Percentiles rank a stretch among this genome's conserved stretches.
Conservation (phyloP, 2,888 invertebrate genomes). For the Thymelicus lineola region DNA sequence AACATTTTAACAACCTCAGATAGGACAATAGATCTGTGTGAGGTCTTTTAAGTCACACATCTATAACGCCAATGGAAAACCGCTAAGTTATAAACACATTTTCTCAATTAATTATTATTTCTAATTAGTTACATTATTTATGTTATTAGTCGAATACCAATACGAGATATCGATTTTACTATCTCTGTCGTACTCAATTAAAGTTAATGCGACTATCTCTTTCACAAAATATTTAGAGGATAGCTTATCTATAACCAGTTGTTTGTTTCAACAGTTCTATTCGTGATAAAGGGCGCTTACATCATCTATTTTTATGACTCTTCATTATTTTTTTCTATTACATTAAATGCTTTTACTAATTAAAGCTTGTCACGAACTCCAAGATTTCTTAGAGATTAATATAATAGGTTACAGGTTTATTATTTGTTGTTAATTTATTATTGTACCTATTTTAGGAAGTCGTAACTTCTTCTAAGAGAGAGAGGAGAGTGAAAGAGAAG, state of each 20-base stretch:
- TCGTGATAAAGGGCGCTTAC: conserved; percentile 41
- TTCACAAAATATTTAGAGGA: conserved; percentile 40
- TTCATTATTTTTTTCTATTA: conserved; percentile 16
- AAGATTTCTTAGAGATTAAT: conserved; percentile 12
- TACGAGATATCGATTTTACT: conserved; percentile 23
- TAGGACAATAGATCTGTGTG: background rate
- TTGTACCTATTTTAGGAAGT: too few species aligned
- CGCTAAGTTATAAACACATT: conserved; percentile 14
- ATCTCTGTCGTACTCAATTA: conserved; percentile 33
- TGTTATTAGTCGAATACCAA: conserved; percentile 16
- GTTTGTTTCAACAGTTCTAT: conserved; percentile 44
- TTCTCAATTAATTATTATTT: conserved; percentile 27
- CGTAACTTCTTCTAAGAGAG: too few species aligned
- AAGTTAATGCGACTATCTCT: conserved; percentile 38
- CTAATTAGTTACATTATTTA: conserved; percentile 13
- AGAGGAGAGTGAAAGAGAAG: too few species aligned
- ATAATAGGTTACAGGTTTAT: background rate
- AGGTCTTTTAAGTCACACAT: background rate
- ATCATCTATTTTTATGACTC: conserved; percentile 40
- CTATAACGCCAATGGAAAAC: conserved; percentile 8
- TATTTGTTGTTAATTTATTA: background rate
- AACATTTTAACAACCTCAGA: background rate
- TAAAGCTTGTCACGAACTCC: conserved; percentile 26
- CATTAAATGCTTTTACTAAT: conserved; percentile 33
- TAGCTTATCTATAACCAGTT: conserved; percentile 42